Evolutionary conservation across 2,888 invertebrate species (phyloP), one percentile per base, ranked within the genome.

Genomic region (Eilema griseolum): DNA sequence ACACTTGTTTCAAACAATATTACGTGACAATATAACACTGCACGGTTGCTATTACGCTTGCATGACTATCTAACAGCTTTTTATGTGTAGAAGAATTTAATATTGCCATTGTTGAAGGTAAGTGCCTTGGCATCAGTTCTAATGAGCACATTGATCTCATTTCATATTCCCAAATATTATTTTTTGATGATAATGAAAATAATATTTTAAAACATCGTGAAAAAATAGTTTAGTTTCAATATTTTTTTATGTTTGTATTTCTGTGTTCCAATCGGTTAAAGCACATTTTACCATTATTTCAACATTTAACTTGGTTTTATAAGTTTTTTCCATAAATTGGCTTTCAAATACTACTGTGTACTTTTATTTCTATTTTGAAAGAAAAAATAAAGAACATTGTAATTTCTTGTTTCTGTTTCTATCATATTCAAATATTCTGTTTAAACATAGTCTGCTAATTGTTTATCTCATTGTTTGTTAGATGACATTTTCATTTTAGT

Each of bases 11-110:
- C 78, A 83, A 85, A 85, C 88, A 87, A 77, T 66, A 78, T 78
- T 71, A 90, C 88, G 85, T 87, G 81, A 92, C 90, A 90, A 83
- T 84, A 81, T 77, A 82, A 93, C 93, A 94, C 93, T 92, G 95
- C 95, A 95, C 93, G 94, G 81, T 82, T 82, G 92, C 93, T 90
- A 87, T 81, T 88, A 82, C 78, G 94, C 93, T 94, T 93, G 95
- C 95, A 95, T 95, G 95, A 85, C 84, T 90, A 89, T 88, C 88
- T 88, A 88, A 76, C 86, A 59, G 95, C 95, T 95, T 95, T 95
- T 95, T 95, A 95, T 95, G 95, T 95, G 94, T 95, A 95, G 94
- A 83, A 69, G 77, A 78, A 26, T 77, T 83, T 85, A 86, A 78
- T 77, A 81, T 82, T 83, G 85, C 83, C 83, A 78, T 76, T 64